Evolutionary conservation across 1,140 invertebrate species (phyloP).

Genomic region (Thaumetopoea pityocampa): DNA sequence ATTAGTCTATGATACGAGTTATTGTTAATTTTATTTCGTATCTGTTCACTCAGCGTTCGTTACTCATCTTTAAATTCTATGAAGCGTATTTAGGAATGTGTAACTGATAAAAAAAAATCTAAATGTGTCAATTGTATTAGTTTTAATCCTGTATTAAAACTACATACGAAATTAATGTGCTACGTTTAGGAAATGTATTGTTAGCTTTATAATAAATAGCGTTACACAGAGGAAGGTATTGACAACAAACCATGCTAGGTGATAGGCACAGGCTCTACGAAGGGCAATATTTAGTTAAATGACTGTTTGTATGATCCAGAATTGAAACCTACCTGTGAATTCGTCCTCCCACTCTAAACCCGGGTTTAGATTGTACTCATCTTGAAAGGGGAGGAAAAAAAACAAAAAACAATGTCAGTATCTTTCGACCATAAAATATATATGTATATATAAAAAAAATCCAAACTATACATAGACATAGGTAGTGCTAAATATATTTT

Average conservation of each 20-base stretch:
- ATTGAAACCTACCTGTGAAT: constrained; percentile 96
- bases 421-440: constrained; percentile 65
- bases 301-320: constrained; percentile 62
- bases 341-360: constrained; percentile 99
- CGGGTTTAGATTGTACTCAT: constrained; percentile 99
- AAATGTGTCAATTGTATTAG: no score
- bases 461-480: constrained; percentile 63
- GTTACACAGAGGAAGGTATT: constrained; percentile 57
- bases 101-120: no score
- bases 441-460: constrained; percentile 38
- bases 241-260: constrained; percentile 65
- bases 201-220: constrained; percentile 67
- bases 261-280: constrained; percentile 70
- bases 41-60: no score
- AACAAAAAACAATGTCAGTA: constrained; percentile 79
- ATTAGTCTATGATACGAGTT: neutral
- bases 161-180: constrained; percentile 31
- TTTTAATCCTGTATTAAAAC: constrained; percentile 14
- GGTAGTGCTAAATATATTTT: constrained; percentile 61
- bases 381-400: constrained; percentile 91
- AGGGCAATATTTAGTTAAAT: constrained; percentile 65
- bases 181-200: constrained; percentile 52
- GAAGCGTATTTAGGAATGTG: no score
- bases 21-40: neutral
- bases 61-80: no score